Base-by-base conservation (phyloP, 2,113 vertebrate genomes). In the Ascaphus truei region DNA sequence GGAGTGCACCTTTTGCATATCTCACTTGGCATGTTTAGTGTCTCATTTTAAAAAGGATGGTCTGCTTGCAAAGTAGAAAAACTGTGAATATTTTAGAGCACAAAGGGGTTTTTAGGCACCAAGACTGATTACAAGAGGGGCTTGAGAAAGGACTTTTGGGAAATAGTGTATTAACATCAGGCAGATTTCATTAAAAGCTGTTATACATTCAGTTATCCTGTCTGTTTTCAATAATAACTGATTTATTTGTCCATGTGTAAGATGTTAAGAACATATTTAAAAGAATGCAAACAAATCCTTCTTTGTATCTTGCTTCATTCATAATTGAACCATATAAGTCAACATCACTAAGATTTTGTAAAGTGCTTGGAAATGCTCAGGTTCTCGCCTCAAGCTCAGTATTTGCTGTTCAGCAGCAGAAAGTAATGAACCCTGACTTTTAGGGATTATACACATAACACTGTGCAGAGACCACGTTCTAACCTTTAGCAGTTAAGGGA, bases 181-280 rank as follows among this genome's bases (percentile, higher is more conserved):
- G 3, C 60, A 62, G 63, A 62, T 59, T 13, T 10, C 26, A 0
- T 7, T 20, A 27, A 58, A 5, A 34, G n/a, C 7, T 65, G 27
- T 13, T 29, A 4, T 71, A 4, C 25, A 39, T 16, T 23, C 12
- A 39, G 31, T 31, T 22, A 57, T 29, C 8, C 9, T 16, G 31
- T 5, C 10, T 60, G 34, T 26, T 41, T 37, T 60, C 16, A 60
- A 60, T 27, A 41, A 31, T 55, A 15, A 9, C 29, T 1, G 36
- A 60, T 60, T 39, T 34, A 60, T 60, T 60, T 60, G n/a, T 27
- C 37, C 6, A 11, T 16, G 25, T 60, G 30, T 60, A 5, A 43
- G 27, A 60, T 41, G 36, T 41, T 60, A 41, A 41, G 34, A 41
- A 60, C 22, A 41, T 41, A 60, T 60, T 60, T 39, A 60, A 60